Base-by-base conservation (phyloP, 2,888 invertebrate species). In the Caenorhabditis panamensis region DNA sequence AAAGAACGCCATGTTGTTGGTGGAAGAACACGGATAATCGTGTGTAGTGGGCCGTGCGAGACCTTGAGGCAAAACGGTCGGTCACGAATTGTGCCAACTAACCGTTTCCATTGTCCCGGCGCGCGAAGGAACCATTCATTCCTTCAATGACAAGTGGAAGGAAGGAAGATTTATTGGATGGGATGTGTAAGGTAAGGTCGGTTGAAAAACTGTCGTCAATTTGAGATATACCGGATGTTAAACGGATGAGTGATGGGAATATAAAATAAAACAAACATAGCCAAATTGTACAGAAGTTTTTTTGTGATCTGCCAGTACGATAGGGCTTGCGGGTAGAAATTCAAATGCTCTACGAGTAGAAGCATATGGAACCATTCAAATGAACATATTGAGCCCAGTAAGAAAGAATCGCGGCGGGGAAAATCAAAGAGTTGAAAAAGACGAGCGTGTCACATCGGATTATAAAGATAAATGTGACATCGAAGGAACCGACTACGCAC, bases 1-100 rank as follows among this genome's bases (percentile, higher is more conserved):
- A 56, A 63, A 49, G 54, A 16, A 5, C 22, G 6, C 28, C 28
- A 24, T 51, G 18, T 54, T 24, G 51, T n/a, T 54, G 53, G 26
- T 36, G 49, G 20, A 41, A 44, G n/a, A 62, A 68, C 62, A 56
- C 31, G 36, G 31, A 54, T 62, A 61, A 67, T 62, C 49, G 61
- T 62, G 53, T 59, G 26, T 36, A 59, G 49, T 66, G 36, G 31
- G 36, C 66, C 61, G 66, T 47, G 61, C 3, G 20, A 69, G 66
- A 71, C 78, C 78, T 78, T 71, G 78, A 71, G 66, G 49, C 47
- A 76, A 66, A 68, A 76, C 76, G 68, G 76, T 76, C 68, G 68
- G 77, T 77, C 68, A 59, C 64, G 58, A 66, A 77, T 69, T 78
- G 78, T 78, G 78, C 78, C 78, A 78, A 78, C 78, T 71, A 78